phyloP scores from a whole-genome alignment of 2,113 vertebrate species.

The Oryzias celebensis region DNA sequence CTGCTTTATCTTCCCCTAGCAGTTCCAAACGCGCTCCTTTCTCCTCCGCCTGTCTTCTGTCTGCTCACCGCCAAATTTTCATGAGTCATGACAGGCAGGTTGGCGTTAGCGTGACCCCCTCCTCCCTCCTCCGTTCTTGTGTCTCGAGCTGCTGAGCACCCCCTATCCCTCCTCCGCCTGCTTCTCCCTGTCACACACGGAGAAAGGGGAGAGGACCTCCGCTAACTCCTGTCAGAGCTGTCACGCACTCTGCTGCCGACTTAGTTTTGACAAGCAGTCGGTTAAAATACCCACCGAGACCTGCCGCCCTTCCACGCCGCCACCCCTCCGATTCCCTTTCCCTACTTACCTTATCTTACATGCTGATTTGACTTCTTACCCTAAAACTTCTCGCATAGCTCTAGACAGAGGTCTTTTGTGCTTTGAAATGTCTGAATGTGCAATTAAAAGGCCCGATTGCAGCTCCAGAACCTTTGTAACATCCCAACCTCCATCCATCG shows the following conservation, averaged over 20 bases:
- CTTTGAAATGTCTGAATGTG: slow-evolving; percentile 35
- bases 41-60: background rate
- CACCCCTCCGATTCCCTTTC: slow-evolving; percentile 3
- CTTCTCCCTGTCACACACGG: slow-evolving; percentile 56
- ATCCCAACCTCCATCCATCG: slow-evolving; percentile 5
- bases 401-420: slow-evolving; percentile 4
- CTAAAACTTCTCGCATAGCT: slow-evolving; percentile 18
- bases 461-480: slow-evolving; percentile 20
- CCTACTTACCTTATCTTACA: slow-evolving; percentile 34
- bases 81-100: slow-evolving; percentile 62
- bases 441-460: slow-evolving; percentile 53
- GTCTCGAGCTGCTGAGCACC: slow-evolving; percentile 35
- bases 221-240: slow-evolving; percentile 70
- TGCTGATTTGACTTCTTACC: slow-evolving; percentile 32
- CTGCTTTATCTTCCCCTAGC: slow-evolving; percentile 35
- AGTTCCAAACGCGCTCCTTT: background rate
- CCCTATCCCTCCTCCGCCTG: slow-evolving; percentile 1
- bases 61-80: slow-evolving; percentile 27
- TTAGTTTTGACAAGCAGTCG: slow-evolving; percentile 56
- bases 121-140: background rate
- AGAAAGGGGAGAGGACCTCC: slow-evolving; percentile 52
- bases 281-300: slow-evolving; percentile 53
- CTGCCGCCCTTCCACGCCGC: slow-evolving; percentile 10
- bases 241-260: slow-evolving; percentile 49
- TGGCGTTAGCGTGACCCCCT: slow-evolving; percentile 36